Conservation (phyloP, 2,888 invertebrate genomes). For the Galeopsomyia nigrocyanea region DNA sequence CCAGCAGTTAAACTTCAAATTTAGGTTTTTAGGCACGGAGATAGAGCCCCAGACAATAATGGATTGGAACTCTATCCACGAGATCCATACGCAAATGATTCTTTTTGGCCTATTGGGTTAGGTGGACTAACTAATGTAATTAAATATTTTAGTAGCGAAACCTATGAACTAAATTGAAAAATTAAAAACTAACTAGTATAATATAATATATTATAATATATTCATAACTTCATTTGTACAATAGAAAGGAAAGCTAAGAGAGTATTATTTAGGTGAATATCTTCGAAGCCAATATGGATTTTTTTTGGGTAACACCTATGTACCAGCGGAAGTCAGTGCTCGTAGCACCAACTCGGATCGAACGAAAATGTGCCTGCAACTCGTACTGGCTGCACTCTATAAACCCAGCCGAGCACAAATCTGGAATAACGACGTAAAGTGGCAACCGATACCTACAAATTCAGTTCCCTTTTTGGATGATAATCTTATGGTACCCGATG, state of each 20-base stretch:
- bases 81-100: constrained; percentile 44
- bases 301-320: constrained; percentile 69
- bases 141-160: constrained; percentile 39
- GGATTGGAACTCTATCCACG: constrained; percentile 47
- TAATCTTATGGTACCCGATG: constrained; percentile 50
- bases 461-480: constrained; percentile 19
- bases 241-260: constrained; percentile 72
- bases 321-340: constrained; percentile 56
- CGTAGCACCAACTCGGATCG: constrained; percentile 79
- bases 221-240: too few relatives aligned
- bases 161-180: too few relatives aligned
- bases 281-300: constrained; percentile 69
- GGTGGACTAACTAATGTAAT: constrained; percentile 51
- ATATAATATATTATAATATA: too few relatives aligned
- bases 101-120: constrained; percentile 48
- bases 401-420: constrained; percentile 73
- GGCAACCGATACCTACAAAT: constrained; percentile 75
- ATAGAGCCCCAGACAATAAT: constrained; percentile 44
- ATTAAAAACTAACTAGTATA: not conserved
- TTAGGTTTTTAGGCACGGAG: constrained; percentile 50
- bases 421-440: constrained; percentile 73
- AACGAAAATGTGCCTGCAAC: constrained; percentile 80
- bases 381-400: constrained; percentile 78
- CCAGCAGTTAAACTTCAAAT: too few relatives aligned
- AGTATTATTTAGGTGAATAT: constrained; percentile 70